phyloP scores from a whole-genome alignment of 2,797 vertebrate genomes.

The Hyperoplus lanceolatus region DNA sequence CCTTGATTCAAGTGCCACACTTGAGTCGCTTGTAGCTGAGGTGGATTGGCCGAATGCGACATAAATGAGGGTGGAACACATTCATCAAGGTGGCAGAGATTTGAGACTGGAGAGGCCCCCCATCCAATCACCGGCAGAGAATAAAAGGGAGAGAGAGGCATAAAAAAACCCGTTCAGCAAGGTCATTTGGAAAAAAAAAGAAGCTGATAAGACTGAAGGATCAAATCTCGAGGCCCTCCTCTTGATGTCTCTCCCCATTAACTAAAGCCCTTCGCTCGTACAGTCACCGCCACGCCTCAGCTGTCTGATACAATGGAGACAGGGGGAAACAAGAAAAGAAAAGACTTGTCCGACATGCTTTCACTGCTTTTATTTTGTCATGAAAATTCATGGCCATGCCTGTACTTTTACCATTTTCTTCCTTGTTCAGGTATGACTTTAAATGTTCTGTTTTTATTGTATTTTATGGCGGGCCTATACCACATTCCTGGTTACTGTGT shows the following conservation, averaged over 20 bases:
- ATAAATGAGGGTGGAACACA: constrained; percentile 73
- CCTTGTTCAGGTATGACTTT: neutral
- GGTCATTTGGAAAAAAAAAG: constrained; percentile 82
- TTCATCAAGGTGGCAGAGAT: constrained; percentile 79
- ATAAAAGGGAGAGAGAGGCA: constrained; percentile 71
- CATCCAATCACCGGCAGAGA: constrained; percentile 76
- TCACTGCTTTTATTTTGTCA: constrained; percentile 45
- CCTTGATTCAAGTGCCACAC: constrained; percentile 57
- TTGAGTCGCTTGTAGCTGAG: constrained; percentile 27
- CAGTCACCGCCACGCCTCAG: constrained; percentile 51
- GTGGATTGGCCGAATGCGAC: constrained; percentile 61
- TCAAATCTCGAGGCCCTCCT: constrained; percentile 75
- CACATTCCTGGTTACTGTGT: constrained; percentile 11
- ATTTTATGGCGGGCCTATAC: neutral
- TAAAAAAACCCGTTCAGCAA: constrained; percentile 78
- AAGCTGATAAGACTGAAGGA: constrained; percentile 78
- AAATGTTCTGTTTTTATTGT: constrained; percentile 21
- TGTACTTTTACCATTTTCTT: constrained; percentile 17
- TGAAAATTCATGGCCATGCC: constrained; percentile 30
- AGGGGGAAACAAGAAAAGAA: constrained; percentile 15
- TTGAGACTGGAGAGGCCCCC: constrained; percentile 74
- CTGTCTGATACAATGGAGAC: constrained; percentile 58
- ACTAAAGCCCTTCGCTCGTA: constrained; percentile 54
- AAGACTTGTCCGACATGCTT: constrained; percentile 4
- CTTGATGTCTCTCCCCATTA: constrained; percentile 78